These are phyloP conservation scores for Porites lutea DNA, from an alignment of 64 coral and sea anemone genomes.

Conservation along the genomic window DNA sequence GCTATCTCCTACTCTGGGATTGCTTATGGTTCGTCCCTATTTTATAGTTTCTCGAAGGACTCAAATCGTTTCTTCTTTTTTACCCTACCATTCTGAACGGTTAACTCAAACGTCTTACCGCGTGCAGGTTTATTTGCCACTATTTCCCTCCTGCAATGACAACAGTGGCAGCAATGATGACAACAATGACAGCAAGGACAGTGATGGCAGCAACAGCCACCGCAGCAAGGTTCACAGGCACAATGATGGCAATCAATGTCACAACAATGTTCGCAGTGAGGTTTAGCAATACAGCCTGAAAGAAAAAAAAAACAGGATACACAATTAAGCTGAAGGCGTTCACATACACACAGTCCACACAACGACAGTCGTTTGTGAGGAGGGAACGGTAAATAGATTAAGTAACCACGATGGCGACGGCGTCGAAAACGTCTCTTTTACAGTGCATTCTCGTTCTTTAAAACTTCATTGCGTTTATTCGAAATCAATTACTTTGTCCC, in stretches of 20 bases:
- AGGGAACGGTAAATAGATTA: too few relatives aligned
- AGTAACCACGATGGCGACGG: too few relatives aligned
- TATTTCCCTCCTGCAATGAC: conserved; percentile 39
- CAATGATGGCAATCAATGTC: conserved; percentile 27
- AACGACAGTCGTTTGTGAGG: too few relatives aligned
- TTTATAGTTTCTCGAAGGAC: not conserved
- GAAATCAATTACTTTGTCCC: too few relatives aligned
- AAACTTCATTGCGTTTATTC: too few relatives aligned
- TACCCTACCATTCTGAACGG: not conserved
- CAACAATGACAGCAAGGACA: conserved; percentile 45
- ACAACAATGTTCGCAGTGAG: conserved; percentile 22
- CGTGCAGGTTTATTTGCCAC: conserved; percentile 7
- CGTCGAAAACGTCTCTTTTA: too few relatives aligned
- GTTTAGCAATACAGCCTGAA: conserved; percentile 13
- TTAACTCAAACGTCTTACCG: conserved; percentile 1
- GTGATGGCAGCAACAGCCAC: conserved; percentile 57
- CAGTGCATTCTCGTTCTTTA: too few relatives aligned
- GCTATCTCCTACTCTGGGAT: too few relatives aligned
- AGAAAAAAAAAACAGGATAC: not conserved
- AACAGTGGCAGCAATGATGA: conserved; percentile 32
- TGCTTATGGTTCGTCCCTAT: too few relatives aligned
- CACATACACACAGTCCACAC: not conserved
- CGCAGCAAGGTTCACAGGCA: conserved; percentile 27
- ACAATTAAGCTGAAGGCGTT: too few relatives aligned
- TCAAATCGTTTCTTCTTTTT: not conserved